These are phyloP conservation scores for Hydriomena furcata DNA, from an alignment of 2,888 invertebrate genomes.

Conservation along the genomic window DNA sequence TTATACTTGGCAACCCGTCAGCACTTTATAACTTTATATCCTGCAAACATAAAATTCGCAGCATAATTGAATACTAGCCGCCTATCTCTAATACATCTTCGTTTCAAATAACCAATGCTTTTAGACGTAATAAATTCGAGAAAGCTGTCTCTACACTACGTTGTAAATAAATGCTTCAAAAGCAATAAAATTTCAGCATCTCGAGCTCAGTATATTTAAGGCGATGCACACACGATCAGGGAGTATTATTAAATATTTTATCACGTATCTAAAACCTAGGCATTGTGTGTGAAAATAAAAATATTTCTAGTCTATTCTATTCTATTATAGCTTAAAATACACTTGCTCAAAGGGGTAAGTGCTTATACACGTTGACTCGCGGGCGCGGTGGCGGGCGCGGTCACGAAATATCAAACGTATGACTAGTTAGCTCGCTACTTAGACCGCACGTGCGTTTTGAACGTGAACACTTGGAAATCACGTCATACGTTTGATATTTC, in stretches of 20 bases:
- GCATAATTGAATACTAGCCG: conserved; percentile 15
- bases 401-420: too few relatives aligned
- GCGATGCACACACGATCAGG: conserved; percentile 16
- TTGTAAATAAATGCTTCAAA: conserved; percentile 51
- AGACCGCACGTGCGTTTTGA: too few relatives aligned
- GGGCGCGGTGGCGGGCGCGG: too few relatives aligned
- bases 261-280: neutral
- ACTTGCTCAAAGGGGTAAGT: too few relatives aligned
- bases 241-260: neutral
- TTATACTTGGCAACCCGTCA: too few relatives aligned
- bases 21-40: neutral
- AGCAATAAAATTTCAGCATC: conserved; percentile 48
- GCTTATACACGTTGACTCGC: too few relatives aligned
- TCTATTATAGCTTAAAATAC: too few relatives aligned
- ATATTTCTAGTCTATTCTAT: too few relatives aligned
- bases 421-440: too few relatives aligned
- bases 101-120: conserved; percentile 32
- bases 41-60: conserved; percentile 6
- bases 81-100: conserved; percentile 13
- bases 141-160: conserved; percentile 41
- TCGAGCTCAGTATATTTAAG: conserved; percentile 28
- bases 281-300: too few relatives aligned
- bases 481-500: too few relatives aligned
- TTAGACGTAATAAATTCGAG: conserved; percentile 34
- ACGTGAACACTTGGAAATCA: too few relatives aligned